Conservation (phyloP, 2,113 vertebrate genomes). For the Myrmecobius fasciatus region DNA sequence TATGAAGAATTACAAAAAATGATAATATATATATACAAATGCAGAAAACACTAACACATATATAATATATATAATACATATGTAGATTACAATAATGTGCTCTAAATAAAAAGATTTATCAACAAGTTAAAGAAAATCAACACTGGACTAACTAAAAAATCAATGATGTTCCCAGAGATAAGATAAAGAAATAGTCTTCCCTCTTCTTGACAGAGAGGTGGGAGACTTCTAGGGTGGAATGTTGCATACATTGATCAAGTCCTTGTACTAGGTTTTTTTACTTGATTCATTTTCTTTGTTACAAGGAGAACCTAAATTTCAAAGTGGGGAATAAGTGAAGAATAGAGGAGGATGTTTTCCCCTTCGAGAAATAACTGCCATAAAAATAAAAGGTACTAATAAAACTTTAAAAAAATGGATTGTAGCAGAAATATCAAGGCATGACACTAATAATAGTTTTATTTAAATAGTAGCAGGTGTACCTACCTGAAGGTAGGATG, state of each 20-base stretch:
- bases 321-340: not conserved
- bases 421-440: not conserved
- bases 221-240: not conserved
- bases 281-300: not conserved
- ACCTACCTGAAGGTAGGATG: slow-evolving; percentile 82
- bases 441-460: not conserved
- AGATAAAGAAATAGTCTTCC: not conserved
- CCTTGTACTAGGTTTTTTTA: not conserved
- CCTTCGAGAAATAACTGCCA: not conserved
- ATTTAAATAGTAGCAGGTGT: fast-evolving
- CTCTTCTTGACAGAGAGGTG: not conserved
- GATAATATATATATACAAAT: not conserved
- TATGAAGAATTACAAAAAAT: not conserved
- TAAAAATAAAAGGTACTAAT: not conserved
- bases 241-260: not conserved
- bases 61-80: no score
- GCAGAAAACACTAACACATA: not conserved
- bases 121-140: not conserved
- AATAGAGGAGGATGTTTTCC: not conserved
- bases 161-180: not conserved
- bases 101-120: not conserved
- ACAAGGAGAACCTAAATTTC: not conserved
- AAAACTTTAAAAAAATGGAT: not conserved
- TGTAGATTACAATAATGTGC: not conserved
- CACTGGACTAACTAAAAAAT: not conserved